Evolutionary conservation across 2,113 vertebrate species (phyloP).

Genomic region (Cottus gobio): DNA sequence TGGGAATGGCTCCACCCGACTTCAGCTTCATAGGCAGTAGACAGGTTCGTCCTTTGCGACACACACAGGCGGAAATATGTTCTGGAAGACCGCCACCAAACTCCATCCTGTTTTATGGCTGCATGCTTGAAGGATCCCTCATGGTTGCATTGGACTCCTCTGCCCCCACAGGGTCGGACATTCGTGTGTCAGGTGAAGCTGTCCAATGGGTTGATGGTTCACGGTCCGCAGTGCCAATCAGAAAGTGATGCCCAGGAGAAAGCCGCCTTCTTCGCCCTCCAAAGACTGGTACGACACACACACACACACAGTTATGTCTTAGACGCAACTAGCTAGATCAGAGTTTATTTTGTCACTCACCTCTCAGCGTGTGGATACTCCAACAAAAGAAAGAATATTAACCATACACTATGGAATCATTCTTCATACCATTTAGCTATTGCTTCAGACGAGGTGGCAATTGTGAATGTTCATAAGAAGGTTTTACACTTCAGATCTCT

Average conservation of each 20-base stretch:
- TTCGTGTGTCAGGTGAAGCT: slow-evolving; percentile 94
- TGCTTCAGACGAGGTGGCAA: background rate
- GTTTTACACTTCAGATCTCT: background rate
- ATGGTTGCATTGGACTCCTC: background rate
- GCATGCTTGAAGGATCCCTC: background rate
- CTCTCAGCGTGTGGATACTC: too few species aligned
- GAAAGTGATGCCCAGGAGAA: slow-evolving; percentile 96
- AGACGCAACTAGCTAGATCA: too few species aligned
- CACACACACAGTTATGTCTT: background rate
- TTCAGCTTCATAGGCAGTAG: slow-evolving; percentile 90
- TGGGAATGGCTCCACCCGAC: slow-evolving; percentile 93
- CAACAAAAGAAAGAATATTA: too few species aligned
- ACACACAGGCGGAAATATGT: too few species aligned
- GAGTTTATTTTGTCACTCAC: too few species aligned
- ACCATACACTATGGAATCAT: too few species aligned
- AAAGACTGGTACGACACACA: slow-evolving; percentile 87
- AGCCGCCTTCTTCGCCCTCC: slow-evolving; percentile 92
- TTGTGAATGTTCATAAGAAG: background rate
- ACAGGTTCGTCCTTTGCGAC: slow-evolving; percentile 79
- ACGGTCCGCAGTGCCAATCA: slow-evolving; percentile 92
- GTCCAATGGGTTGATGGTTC: slow-evolving; percentile 91
- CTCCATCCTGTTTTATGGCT: background rate
- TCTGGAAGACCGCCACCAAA: too few species aligned
- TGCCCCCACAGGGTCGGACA: slow-evolving; percentile 82
- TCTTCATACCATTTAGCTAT: too few species aligned